phyloP scores from a whole-genome alignment of 1,140 invertebrate genomes.

The Drosophila auraria region DNA sequence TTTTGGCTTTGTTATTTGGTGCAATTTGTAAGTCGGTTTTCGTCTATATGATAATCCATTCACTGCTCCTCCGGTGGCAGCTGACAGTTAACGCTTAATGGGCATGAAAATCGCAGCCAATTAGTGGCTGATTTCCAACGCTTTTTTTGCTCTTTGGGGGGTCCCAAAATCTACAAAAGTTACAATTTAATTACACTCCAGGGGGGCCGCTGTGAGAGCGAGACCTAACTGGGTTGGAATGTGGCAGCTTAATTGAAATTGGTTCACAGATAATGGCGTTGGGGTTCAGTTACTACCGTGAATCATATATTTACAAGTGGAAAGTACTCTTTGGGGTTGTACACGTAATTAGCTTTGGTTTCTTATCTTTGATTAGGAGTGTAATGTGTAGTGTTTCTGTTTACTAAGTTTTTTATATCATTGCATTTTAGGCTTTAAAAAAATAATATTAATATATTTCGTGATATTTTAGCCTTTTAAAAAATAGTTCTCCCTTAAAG shows the following conservation, averaged over 20 bases:
- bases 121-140: slow-evolving; percentile 54
- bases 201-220: slow-evolving; percentile 7
- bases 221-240: neutral
- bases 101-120: slow-evolving; percentile 59
- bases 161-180: slow-evolving; percentile 17
- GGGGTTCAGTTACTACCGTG: neutral
- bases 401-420: no score
- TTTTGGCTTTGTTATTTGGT: slow-evolving; percentile 74
- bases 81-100: slow-evolving; percentile 46
- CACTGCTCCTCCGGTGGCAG: slow-evolving; percentile 11
- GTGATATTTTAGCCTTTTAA: no score
- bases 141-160: slow-evolving; percentile 42
- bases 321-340: neutral
- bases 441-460: no score
- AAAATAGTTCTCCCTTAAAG: no score
- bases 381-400: neutral
- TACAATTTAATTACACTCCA: slow-evolving; percentile 50
- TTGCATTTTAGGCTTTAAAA: no score
- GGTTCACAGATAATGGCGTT: neutral
- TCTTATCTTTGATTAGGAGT: neutral
- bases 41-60: slow-evolving; percentile 67
- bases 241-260: neutral
- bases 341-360: neutral
- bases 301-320: neutral
- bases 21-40: slow-evolving; percentile 66